Base-by-base conservation (phyloP, 1,140 invertebrate species). In the Platyura marginata region DNA sequence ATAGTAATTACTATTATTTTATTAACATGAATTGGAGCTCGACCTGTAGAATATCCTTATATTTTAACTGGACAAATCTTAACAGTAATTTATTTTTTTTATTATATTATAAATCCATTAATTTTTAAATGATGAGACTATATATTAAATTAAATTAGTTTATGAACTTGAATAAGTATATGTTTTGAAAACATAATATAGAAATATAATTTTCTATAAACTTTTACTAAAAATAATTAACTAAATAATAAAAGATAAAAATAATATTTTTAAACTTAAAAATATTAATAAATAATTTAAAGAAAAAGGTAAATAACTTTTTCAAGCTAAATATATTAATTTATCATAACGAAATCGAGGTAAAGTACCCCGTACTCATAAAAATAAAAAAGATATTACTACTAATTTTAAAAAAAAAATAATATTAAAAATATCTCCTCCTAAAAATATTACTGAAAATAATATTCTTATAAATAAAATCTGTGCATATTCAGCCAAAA, bases 401-500 rank as follows among this genome's bases (percentile, higher is more conserved):
- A 47, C 47, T 53, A 66, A 50, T 47, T 65, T 64, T 46, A 68
- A 50, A 68, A 64, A 68, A 66, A 69, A 69, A 43, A 63, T 45
- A 48, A 61, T 56, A 51, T 8, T 54, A 54, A 59, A 54, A 43
- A 54, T 22, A 63, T 58, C 52, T 13, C 50, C 51, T 9, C 63
- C 56, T 51, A 69, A 55, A 72, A 67, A 72, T 53, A 74, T 46
- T 48, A 70, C 45, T 47, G 49, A 41, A 63, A 66, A 64, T 56
- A 74, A 55, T 56, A 73, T 51, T 47, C 63, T 71, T 59, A 77
- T 68, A 70, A 79, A 74, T 61, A 78, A 62, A 69, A 81, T 75
- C 57, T 61, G 74, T 33, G 57, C 54, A 70, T 81, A 81, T 52
- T 81, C 75, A 29, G 66, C 63, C 59, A 81, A 67, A 74, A 80